Evolutionary conservation across 1,140 invertebrate species (phyloP).

Genomic region (Glossosoma conforme): DNA sequence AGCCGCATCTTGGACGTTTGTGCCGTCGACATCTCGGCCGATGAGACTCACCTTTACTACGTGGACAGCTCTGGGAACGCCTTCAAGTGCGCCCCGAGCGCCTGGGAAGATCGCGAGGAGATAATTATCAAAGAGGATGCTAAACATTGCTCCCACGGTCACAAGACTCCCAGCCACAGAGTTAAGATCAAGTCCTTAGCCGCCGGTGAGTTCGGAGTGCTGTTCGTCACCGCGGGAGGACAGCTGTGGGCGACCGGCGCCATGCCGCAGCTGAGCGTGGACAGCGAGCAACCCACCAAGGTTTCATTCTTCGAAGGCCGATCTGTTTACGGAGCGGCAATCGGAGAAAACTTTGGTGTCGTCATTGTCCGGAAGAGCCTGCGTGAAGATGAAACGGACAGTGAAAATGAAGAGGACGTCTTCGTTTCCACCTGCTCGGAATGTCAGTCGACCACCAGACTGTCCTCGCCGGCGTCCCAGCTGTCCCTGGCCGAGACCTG

Average conservation of each 20-base stretch:
- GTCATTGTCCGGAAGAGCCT: constrained; percentile 59
- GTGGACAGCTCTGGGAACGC: constrained; percentile 58
- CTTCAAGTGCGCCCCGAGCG: constrained; percentile 51
- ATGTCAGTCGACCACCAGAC: constrained; percentile 50
- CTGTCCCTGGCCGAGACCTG: constrained; percentile 48
- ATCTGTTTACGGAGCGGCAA: constrained; percentile 56
- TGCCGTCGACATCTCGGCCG: constrained; percentile 58
- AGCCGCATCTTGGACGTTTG: constrained; percentile 41
- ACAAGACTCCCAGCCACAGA: constrained; percentile 55
- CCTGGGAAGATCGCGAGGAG: constrained; percentile 53
- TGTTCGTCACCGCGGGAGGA: constrained; percentile 63
- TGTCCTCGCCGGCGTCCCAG: constrained; percentile 50
- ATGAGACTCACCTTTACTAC: constrained; percentile 55
- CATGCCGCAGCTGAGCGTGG: constrained; percentile 65
- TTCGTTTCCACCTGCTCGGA: constrained; percentile 62
- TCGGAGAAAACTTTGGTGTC: constrained; percentile 66
- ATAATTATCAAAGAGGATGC: constrained; percentile 59
- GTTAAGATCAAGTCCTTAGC: constrained; percentile 59
- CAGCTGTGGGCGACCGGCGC: constrained; percentile 70
- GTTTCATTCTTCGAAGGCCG: constrained; percentile 65
- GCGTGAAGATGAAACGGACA: constrained; percentile 53
- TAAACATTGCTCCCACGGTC: constrained; percentile 59
- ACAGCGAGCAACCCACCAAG: constrained; percentile 54
- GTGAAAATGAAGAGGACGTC: constrained; percentile 60
- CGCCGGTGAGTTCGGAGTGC: constrained; percentile 54